phyloP scores from a whole-genome alignment of 2,113 vertebrate genomes.

The human (Homo sapiens) region GRCh38 chr6:154909501-154910000 shows the following conservation, averaged over 20 bases:
- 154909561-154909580: constrained; percentile 3
- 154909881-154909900: constrained; percentile 62
- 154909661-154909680: not conserved
- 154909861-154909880: not conserved
- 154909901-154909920: constrained; percentile 75
- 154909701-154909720: fast-evolving
- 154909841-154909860: constrained; percentile 72
- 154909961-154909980: constrained; percentile 65
- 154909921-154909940: constrained; percentile 47
- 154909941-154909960: constrained; percentile 52
- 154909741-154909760: not conserved
- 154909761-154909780: constrained; percentile 54
- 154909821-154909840: constrained; percentile 64
- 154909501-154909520: not conserved
- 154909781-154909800: constrained; percentile 25
- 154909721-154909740: not conserved
- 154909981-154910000: constrained; percentile 48
- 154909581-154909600: constrained; percentile 1
- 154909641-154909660: not conserved
- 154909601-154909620: not conserved
- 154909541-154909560: not conserved
- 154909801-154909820: constrained; percentile 58
- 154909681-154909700: not conserved
- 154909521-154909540: not conserved
- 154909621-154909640: not conserved